Evolutionary conservation across 1,140 invertebrate species (phyloP), one percentile per base, ranked within the genome.

Genomic region (Hydropsyche tenuis): DNA sequence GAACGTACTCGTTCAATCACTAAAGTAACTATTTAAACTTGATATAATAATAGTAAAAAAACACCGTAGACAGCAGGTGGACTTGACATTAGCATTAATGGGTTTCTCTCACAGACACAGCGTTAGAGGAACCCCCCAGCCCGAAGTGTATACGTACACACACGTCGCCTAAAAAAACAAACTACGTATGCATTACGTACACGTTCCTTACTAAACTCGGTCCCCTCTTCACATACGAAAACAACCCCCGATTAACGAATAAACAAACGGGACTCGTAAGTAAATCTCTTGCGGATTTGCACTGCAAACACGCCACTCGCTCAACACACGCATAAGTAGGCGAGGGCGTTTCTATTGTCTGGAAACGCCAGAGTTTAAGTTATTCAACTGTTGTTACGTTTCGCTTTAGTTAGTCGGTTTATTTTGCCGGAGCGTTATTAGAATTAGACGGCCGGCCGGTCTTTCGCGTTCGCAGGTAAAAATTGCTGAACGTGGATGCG

Each of bases 111-210:
- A 22, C 56, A 60, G 14, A 60, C 30, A 60, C 56, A 25, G 51
- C 16, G 16, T 12, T 43, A 56, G 16, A 27, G 56, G 30, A 37
- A 37, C 30, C 30, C 30, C 30, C 30, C 30, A 37, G n/a, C n/a
- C n/a, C n/a, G n/a, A 37, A 37, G 30, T 37, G 30, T 37, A 9
- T 37, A 37, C 30, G 30, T 37, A 37, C 9, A 37, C 9, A 37
- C 3, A 37, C 30, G 30, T 37, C 30, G 30, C 30, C 30, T 37
- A 37, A 37, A 37, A 60, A 60, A 60, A 60, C 22, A 60, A 16
- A 53, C 48, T 53, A 53, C 48, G 48, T 53, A 53, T 53, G 48
- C 48, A 53, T 53, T 53, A 53, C 20, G 48, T 37, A 53, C 48
- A 53, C 48, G 48, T 53, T 53, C 20, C 48, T 18, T 9, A 20